Conservation (phyloP, 2,797 vertebrate species). For the Megaceryle alcyon region DNA sequence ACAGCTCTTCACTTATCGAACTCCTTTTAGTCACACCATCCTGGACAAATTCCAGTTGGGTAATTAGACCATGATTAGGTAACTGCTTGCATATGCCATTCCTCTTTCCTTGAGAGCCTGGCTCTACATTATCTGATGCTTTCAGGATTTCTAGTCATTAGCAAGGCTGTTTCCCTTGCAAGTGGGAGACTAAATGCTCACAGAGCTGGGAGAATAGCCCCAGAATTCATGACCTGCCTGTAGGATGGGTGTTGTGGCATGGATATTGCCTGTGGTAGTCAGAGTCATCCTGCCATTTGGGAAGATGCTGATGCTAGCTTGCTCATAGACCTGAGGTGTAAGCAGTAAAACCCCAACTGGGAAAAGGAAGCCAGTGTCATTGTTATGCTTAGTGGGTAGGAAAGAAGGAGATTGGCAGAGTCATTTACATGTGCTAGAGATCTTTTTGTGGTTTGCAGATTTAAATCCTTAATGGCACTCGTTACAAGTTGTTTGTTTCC, state of each 20-base stretch:
- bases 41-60: background rate
- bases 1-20: background rate
- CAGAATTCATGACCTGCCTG: background rate
- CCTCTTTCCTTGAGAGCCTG: background rate
- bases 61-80: slow-evolving; percentile 20
- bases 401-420: slow-evolving; percentile 25
- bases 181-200: background rate
- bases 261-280: background rate
- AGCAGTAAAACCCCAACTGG: background rate
- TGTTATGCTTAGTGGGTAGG: background rate
- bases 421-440: background rate
- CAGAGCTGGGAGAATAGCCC: background rate
- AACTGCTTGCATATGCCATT: background rate
- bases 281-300: background rate
- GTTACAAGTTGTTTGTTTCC: slow-evolving; percentile 1
- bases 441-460: slow-evolving; percentile 1
- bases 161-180: background rate
- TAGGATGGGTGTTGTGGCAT: background rate
- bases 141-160: slow-evolving; percentile 24
- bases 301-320: background rate
- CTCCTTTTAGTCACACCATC: background rate
- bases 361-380: background rate
- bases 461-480: slow-evolving; percentile 21
- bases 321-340: background rate
- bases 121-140: background rate